These are phyloP conservation scores for Nibea coibor DNA, from an alignment of 2,113 vertebrate genomes.

Conservation along the genomic window DNA sequence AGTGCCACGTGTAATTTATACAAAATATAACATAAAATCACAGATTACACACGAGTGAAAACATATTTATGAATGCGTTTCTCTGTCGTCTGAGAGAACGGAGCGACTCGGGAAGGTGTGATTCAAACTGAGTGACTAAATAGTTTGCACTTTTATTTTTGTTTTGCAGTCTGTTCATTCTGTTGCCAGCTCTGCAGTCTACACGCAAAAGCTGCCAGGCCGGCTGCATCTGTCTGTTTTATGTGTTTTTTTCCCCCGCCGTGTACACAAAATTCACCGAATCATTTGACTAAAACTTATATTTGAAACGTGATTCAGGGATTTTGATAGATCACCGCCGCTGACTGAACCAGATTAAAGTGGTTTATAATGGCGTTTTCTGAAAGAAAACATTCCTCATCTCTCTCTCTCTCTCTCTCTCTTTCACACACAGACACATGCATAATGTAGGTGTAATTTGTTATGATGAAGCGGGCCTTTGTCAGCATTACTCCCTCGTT, in stretches of 20 bases:
- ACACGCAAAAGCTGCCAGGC: background rate
- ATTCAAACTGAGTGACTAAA: conserved; percentile 26
- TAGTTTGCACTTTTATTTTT: conserved; percentile 14
- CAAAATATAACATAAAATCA: too few relatives aligned
- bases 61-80: background rate
- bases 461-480: conserved; percentile 50
- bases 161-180: conserved; percentile 20
- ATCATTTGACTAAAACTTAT: conserved; percentile 15
- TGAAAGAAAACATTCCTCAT: conserved; percentile 44
- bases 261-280: background rate
- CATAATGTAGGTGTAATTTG: conserved; percentile 62
- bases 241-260: background rate
- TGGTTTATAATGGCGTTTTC: conserved; percentile 45
- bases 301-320: conserved; percentile 21
- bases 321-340: conserved; percentile 38
- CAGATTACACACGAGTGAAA: too few relatives aligned
- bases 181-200: background rate
- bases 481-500: conserved; percentile 50
- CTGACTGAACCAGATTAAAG: conserved; percentile 47
- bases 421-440: conserved; percentile 39
- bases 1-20: too few relatives aligned
- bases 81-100: background rate
- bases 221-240: background rate
- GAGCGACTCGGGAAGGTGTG: conserved; percentile 20
- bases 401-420: conserved; percentile 27